phyloP scores from a whole-genome alignment of 2,113 vertebrate genomes.

The Ginglymostoma cirratum region DNA sequence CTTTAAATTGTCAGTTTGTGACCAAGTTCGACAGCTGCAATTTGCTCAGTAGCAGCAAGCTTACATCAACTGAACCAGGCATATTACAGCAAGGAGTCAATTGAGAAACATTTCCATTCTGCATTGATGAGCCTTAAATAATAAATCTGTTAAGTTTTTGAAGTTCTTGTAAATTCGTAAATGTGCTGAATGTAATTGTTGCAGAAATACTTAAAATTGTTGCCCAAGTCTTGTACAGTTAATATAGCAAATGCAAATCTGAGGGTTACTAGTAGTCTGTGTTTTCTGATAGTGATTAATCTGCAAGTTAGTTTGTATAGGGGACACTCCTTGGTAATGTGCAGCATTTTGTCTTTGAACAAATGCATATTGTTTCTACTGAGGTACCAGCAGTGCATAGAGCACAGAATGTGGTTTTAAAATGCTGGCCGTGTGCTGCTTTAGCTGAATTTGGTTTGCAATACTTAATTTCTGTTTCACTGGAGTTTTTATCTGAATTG shows the following conservation, averaged over 20 bases:
- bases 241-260: too few relatives aligned
- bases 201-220: background rate
- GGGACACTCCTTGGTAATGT: too few relatives aligned
- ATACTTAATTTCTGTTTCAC: background rate
- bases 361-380: too few relatives aligned
- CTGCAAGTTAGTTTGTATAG: too few relatives aligned
- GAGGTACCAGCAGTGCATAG: too few relatives aligned
- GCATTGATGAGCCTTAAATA: background rate
- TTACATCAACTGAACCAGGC: background rate
- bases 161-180: background rate
- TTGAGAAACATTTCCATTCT: background rate
- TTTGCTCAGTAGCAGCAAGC: background rate
- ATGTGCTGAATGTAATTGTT: background rate
- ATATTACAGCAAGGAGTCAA: background rate
- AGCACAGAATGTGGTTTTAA: background rate
- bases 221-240: background rate
- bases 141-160: background rate
- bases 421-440: background rate
- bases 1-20: background rate
- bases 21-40: background rate
- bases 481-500: background rate
- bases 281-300: too few relatives aligned
- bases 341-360: too few relatives aligned
- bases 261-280: too few relatives aligned
- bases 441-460: background rate